Conservation (phyloP, 2,797 vertebrate species). For the Emydoidea blandingii region DNA sequence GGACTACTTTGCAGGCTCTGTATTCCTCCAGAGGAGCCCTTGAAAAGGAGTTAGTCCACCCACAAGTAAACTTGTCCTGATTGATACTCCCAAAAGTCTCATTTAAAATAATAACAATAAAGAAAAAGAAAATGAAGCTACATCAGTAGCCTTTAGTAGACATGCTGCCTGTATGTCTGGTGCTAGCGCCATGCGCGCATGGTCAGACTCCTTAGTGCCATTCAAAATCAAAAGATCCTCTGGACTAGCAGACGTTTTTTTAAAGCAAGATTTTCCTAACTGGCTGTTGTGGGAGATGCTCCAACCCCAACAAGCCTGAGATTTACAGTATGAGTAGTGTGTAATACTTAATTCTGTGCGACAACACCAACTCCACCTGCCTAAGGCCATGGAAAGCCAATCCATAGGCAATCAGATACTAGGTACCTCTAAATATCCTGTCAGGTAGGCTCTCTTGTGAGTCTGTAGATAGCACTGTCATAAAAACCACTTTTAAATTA, state of each 20-base stretch:
- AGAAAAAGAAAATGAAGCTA: neutral
- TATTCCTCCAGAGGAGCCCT: neutral
- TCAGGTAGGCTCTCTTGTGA: neutral
- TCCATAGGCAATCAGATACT: neutral
- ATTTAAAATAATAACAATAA: too few species aligned
- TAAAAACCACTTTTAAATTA: neutral
- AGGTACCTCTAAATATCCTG: neutral
- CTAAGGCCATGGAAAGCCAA: too few species aligned
- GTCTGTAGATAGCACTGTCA: neutral
- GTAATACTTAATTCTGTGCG: neutral
- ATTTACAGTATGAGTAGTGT: fast-evolving
- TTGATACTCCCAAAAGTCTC: too few species aligned
- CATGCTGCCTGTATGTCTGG: neutral
- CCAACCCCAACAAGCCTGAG: neutral
- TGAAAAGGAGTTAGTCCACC: neutral
- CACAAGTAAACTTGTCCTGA: too few species aligned
- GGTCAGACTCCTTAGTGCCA: too few species aligned
- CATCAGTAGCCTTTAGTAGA: neutral
- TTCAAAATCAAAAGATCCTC: too few species aligned
- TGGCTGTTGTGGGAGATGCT: too few species aligned
- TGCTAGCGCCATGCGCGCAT: too few species aligned
- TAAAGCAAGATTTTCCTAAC: too few species aligned
- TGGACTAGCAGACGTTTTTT: too few species aligned
- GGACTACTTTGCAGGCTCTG: neutral
- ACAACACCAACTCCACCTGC: too few species aligned